Conservation (phyloP, 2,797 vertebrate species). For the Argya squamiceps region DNA sequence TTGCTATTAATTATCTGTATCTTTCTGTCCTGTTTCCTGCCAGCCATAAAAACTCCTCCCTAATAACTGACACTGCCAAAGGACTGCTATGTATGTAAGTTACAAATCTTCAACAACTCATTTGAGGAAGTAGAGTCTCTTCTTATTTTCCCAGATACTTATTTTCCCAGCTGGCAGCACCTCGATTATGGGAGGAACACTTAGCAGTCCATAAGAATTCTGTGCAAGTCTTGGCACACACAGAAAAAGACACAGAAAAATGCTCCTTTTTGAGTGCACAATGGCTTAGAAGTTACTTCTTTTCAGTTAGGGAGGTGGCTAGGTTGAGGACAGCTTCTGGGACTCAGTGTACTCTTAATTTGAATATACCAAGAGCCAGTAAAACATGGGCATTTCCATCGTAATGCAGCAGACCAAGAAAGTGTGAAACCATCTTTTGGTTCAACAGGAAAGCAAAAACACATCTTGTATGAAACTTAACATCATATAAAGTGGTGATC, state of each 20-base stretch:
- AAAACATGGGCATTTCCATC: not conserved
- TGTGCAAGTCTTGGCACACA: not conserved
- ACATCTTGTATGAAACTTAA: not conserved
- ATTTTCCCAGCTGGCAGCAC: not conserved
- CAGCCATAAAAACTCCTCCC: not conserved
- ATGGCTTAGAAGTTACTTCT: not conserved
- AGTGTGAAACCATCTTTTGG: not conserved
- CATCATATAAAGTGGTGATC: not conserved
- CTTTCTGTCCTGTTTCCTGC: not conserved
- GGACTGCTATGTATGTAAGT: not conserved
- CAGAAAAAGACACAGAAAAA: not conserved
- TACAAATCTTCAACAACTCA: not conserved
- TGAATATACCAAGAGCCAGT: not conserved
- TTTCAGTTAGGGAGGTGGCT: not conserved
- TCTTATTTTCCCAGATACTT: not conserved
- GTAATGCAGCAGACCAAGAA: not conserved
- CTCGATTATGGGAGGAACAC: rapidly evolving
- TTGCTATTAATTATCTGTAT: not conserved
- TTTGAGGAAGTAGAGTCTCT: not conserved
- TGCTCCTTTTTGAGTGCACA: not conserved
- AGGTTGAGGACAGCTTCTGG: not conserved
- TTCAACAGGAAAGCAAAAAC: not conserved
- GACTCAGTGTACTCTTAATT: not conserved
- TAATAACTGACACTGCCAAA: not conserved
- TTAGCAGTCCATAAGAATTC: not conserved